A percentile compares a stretch with the other conserved stretches of the same genome.
phyloP scores from a whole-genome alignment of 1,140 invertebrate genomes.

The Drosophila neocordata region DNA sequence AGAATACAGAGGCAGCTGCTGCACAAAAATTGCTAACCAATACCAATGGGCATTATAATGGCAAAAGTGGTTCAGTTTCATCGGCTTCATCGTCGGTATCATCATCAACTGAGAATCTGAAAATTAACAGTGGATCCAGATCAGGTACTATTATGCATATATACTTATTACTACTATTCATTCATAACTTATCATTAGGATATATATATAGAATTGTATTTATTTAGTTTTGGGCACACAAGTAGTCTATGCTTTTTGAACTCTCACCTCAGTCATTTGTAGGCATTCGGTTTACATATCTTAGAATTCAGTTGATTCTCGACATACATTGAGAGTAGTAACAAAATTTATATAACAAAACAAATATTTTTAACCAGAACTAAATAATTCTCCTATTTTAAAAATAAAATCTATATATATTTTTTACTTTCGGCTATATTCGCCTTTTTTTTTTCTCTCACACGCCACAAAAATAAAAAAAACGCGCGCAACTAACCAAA shows the following conservation, averaged over 20 bases:
- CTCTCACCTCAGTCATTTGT: not conserved
- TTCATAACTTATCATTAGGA: too few species aligned
- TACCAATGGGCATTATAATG: constrained; percentile 72
- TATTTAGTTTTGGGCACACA: not conserved
- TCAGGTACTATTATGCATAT: constrained; percentile 59
- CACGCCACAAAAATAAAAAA: constrained; percentile 1
- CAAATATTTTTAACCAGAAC: constrained; percentile 9
- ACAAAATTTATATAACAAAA: constrained; percentile 13
- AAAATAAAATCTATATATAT: constrained; percentile 8
- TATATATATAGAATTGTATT: not conserved
- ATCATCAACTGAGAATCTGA: constrained; percentile 79
- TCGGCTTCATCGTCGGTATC: constrained; percentile 80
- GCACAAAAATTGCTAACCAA: constrained; percentile 66
- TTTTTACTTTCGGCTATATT: constrained; percentile 15
- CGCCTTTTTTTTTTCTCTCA: not conserved
- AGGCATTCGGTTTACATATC: not conserved
- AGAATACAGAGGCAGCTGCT: constrained; percentile 62
- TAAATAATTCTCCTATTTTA: not conserved
- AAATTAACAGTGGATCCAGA: constrained; percentile 74
- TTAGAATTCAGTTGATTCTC: not conserved
- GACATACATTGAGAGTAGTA: not conserved
- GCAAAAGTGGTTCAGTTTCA: constrained; percentile 76
- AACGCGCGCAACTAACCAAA: constrained; percentile 21
- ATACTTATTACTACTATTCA: too few species aligned
- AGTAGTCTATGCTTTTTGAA: constrained; percentile 42